These are phyloP conservation scores for Lasiurus borealis DNA, from an alignment of 2,113 vertebrate genomes.

Conservation along the genomic window DNA sequence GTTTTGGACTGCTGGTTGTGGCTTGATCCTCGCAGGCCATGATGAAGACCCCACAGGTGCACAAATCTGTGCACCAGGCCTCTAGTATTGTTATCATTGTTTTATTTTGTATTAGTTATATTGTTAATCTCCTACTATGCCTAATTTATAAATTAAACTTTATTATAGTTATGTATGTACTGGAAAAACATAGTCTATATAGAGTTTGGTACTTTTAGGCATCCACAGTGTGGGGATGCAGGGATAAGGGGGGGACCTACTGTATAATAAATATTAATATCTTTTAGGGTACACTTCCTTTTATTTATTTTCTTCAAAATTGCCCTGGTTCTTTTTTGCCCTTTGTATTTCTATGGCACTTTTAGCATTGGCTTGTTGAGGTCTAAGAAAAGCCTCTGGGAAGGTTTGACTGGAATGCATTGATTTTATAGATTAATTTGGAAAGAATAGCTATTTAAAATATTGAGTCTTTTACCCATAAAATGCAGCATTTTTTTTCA, in stretches of 20 bases:
- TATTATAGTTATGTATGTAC: neutral
- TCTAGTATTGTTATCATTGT: neutral
- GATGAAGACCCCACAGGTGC: no score
- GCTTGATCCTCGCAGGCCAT: no score
- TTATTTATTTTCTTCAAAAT: constrained; percentile 31
- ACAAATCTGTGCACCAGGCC: no score
- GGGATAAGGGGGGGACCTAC: neutral
- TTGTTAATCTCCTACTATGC: neutral
- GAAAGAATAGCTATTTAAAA: constrained; percentile 46
- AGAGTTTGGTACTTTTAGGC: neutral
- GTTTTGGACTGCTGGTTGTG: no score
- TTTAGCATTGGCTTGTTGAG: constrained; percentile 17
- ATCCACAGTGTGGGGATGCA: neutral
- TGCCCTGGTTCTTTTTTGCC: constrained; percentile 18
- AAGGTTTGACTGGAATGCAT: constrained; percentile 45
- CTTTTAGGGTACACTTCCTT: neutral
- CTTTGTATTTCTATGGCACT: constrained; percentile 52
- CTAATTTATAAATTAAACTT: neutral
- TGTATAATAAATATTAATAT: neutral
- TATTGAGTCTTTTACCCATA: neutral
- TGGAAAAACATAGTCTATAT: neutral
- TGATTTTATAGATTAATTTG: constrained; percentile 63
- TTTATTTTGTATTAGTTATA: neutral
- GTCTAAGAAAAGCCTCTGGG: neutral
- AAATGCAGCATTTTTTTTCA: neutral